These are phyloP conservation scores for Spheniscus humboldti DNA, from an alignment of 2,797 vertebrate genomes.

Conservation along the genomic window DNA sequence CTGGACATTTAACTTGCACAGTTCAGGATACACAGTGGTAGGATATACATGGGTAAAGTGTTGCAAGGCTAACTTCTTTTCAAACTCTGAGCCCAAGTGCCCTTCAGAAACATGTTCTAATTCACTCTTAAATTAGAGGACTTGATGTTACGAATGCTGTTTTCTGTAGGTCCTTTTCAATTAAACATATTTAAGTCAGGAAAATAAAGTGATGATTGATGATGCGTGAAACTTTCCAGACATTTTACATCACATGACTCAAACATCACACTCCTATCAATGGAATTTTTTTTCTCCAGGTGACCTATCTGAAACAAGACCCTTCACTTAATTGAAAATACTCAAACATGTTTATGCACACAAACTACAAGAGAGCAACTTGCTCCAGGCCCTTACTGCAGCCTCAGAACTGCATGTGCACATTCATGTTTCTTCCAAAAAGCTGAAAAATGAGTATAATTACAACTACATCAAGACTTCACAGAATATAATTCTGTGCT, in stretches of 20 bases:
- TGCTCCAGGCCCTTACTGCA: neutral
- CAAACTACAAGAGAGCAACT: neutral
- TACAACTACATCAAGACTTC: neutral
- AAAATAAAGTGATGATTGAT: neutral
- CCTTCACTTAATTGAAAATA: neutral
- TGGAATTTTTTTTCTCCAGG: neutral
- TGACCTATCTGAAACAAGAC: neutral
- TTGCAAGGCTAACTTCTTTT: neutral
- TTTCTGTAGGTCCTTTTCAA: neutral
- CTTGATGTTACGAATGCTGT: neutral
- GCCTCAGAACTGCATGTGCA: neutral
- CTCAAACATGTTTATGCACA: neutral
- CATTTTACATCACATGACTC: neutral
- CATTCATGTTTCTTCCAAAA: neutral
- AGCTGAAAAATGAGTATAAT: neutral
- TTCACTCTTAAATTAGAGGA: neutral
- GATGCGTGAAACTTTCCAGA: neutral
- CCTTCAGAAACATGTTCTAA: neutral
- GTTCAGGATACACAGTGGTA: neutral
- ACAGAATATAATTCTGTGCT: neutral
- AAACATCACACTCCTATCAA: neutral
- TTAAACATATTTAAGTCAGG: neutral
- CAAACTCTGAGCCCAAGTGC: neutral
- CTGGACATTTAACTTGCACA: neutral
- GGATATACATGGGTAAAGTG: neutral